Evolutionary conservation across 92 coral and sea anemone species (phyloP), one percentile per base, ranked within the genome.

Genomic region (Parazoanthus atlanticus): DNA sequence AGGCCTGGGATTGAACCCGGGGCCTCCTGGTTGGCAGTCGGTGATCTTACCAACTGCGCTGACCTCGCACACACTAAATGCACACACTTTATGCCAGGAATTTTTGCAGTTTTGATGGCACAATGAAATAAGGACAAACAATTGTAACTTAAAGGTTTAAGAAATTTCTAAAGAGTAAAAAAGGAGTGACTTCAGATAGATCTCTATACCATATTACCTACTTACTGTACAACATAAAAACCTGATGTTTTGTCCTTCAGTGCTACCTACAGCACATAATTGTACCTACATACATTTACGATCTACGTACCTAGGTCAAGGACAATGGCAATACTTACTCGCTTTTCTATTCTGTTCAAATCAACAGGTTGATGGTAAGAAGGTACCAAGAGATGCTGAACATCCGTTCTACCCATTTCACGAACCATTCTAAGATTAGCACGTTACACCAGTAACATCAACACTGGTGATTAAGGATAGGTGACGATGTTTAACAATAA

Each of bases 401-500:
- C 98, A 96, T 85, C 96, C 99, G 49, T 94, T 93, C 83, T 96
- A 80, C 65, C 99, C 99, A 47, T 95, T 95, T 80, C 80, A 92
- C 34, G 91, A 88, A 66, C 96, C 98, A 29, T 96, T 66, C 79
- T 96, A 86, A 81, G 38, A 38, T 46, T 21, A 38, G 46, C 43
- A 56, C 4, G 25, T 56, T 56, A 16, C 65, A 56, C 25, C 65
- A 56, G 58, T 52, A 13, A 15, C 21, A 21, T 61, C 69, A 61
- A 61, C n/a, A 61, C 69, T 61, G 69, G 69, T 8, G 69, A 12
- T 15, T 12, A 52, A 52, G 58, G 58, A 52, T 11, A 52, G 19
- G 19, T 16, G 58, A 52, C 12, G 4, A 61, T 61, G 69, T 17
- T 56, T 10, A 56, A 56, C 69, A 61, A 13, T 61, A 61, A 61